Conservation (phyloP, 2,888 invertebrate species). For the Pseudococcus viburni region DNA sequence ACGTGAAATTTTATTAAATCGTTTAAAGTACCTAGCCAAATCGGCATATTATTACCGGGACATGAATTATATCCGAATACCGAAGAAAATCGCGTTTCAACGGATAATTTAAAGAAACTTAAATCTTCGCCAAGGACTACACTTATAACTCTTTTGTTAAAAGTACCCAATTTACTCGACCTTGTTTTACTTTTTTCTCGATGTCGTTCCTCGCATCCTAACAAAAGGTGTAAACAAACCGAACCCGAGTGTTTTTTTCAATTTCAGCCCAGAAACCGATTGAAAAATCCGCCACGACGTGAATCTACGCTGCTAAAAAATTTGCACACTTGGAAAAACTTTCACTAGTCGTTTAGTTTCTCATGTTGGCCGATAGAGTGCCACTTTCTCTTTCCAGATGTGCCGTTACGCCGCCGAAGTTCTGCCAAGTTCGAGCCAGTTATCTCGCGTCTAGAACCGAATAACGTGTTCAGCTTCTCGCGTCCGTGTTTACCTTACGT, state of each 20-base stretch:
- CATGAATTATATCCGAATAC: constrained; percentile 34
- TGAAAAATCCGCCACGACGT: background rate
- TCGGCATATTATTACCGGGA: background rate
- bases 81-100: constrained; percentile 43
- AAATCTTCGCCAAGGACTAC: constrained; percentile 41
- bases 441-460: constrained; percentile 50
- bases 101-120: constrained; percentile 49
- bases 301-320: background rate
- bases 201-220: background rate
- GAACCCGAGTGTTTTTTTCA: background rate
- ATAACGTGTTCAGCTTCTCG: constrained; percentile 17
- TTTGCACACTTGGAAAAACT: constrained; percentile 38
- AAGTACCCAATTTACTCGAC: constrained; percentile 43
- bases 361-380: constrained; percentile 45
- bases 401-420: constrained; percentile 35
- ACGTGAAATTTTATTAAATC: constrained; percentile 11
- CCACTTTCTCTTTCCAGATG: constrained; percentile 58
- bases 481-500: background rate
- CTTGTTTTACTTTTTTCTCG: constrained; percentile 42
- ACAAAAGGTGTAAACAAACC: background rate
- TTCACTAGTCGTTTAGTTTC: constrained; percentile 36
- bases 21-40: too few species aligned
- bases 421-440: constrained; percentile 54
- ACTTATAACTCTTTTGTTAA: constrained; percentile 31
- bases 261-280: too few species aligned